phyloP scores from a whole-genome alignment of 64 coral and sea anemone species.

The Montipora cactus region DNA sequence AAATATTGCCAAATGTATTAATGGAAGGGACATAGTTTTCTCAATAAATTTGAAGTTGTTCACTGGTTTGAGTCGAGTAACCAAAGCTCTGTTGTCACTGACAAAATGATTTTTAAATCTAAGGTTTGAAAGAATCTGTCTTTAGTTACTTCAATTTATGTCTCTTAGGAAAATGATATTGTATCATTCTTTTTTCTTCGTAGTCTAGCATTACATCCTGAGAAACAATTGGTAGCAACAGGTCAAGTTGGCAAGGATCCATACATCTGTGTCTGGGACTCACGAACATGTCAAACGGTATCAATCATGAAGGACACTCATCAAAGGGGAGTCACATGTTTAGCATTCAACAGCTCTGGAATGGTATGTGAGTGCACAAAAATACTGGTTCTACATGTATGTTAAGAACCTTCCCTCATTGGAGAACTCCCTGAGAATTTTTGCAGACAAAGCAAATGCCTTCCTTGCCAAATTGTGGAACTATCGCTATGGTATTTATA shows the following conservation, averaged over 20 bases:
- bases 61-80: too few relatives aligned
- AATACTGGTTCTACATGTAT: neutral
- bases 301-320: conserved; percentile 97
- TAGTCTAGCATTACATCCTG: conserved; percentile 95
- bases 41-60: too few relatives aligned
- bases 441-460: too few relatives aligned
- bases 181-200: neutral
- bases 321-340: conserved; percentile 91
- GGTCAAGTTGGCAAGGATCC: conserved; percentile 98
- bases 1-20: too few relatives aligned
- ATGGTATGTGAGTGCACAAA: conserved; percentile 60
- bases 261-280: conserved; percentile 98
- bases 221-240: conserved; percentile 93
- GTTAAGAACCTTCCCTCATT: too few relatives aligned
- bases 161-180: neutral
- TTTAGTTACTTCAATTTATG: neutral
- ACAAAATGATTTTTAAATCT: too few relatives aligned
- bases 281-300: conserved; percentile 81
- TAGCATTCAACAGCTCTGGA: conserved; percentile 95
- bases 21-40: too few relatives aligned
- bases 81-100: too few relatives aligned
- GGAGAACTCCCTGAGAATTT: too few relatives aligned
- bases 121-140: neutral
- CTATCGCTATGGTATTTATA: too few relatives aligned
- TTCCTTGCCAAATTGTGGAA: too few relatives aligned